phyloP scores from a whole-genome alignment of 2,797 vertebrate genomes.

The Argya squamiceps region DNA sequence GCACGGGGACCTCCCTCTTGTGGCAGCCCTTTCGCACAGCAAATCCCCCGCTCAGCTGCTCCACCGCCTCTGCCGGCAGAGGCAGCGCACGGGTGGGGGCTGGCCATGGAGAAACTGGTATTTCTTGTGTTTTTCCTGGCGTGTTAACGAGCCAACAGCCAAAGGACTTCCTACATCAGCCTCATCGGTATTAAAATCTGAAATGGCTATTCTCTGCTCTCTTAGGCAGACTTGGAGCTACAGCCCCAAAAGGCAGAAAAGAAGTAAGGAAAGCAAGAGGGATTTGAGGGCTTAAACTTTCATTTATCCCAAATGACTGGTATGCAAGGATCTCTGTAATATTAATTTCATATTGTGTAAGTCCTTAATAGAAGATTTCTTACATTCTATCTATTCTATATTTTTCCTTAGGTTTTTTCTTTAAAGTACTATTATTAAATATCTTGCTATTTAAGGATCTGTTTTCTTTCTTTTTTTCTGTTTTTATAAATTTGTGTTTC shows the following conservation, averaged over 20 bases:
- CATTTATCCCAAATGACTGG: neutral
- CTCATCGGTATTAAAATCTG: neutral
- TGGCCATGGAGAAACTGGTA: neutral
- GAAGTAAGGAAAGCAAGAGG: neutral
- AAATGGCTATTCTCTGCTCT: neutral
- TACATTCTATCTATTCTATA: neutral
- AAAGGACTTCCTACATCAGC: neutral
- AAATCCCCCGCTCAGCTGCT: neutral
- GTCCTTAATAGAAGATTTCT: neutral
- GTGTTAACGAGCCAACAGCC: fast-evolving
- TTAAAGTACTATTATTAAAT: neutral
- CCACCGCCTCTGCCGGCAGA: neutral
- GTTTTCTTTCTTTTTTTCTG: neutral
- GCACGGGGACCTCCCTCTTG: constrained; percentile 29
- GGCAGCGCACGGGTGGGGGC: fast-evolving
- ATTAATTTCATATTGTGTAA: neutral
- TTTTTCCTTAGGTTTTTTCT: neutral
- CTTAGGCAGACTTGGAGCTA: neutral
- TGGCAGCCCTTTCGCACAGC: neutral
- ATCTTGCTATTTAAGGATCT: neutral
- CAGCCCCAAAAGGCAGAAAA: neutral
- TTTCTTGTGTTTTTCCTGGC: neutral
- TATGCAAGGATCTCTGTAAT: neutral
- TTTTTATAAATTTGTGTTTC: neutral
- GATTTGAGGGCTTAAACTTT: neutral